Evolutionary conservation across 1,140 invertebrate species (phyloP).

Genomic region (Tribolium madens): DNA sequence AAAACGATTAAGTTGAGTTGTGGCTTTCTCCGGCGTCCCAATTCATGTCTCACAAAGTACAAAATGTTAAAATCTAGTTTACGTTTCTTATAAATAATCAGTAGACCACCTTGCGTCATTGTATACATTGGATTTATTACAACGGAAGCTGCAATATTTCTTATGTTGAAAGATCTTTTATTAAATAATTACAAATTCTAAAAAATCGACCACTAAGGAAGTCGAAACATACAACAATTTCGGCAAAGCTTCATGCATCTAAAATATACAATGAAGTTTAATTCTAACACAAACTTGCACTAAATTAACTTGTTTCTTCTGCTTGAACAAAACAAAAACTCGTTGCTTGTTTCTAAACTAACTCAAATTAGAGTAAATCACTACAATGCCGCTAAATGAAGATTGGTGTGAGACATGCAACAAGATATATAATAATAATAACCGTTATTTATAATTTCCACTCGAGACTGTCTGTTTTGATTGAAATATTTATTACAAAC

Average conservation of each 20-base stretch:
- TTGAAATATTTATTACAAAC: too few relatives aligned
- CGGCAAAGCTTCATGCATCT: background rate
- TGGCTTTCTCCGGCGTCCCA: background rate
- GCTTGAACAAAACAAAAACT: background rate
- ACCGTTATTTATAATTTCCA: too few relatives aligned
- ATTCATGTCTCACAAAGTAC: background rate
- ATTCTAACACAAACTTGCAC: background rate
- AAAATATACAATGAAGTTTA: background rate
- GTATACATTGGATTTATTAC: background rate
- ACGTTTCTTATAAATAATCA: background rate
- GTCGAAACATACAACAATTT: background rate
- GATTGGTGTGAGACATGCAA: background rate
- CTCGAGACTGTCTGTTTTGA: too few relatives aligned
- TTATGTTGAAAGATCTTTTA: too few relatives aligned
- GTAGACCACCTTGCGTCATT: background rate
- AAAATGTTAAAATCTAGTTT: background rate
- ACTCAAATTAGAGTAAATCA: background rate
- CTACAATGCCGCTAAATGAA: background rate
- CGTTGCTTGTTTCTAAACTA: background rate
- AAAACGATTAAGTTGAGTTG: conserved; percentile 25
- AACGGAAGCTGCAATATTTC: background rate
- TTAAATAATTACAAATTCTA: too few relatives aligned
- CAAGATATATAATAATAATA: background rate
- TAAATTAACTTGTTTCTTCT: too few relatives aligned
- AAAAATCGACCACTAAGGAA: background rate